Base-by-base conservation (phyloP, 2,888 invertebrate genomes). In the Pseudanteris insignis region DNA sequence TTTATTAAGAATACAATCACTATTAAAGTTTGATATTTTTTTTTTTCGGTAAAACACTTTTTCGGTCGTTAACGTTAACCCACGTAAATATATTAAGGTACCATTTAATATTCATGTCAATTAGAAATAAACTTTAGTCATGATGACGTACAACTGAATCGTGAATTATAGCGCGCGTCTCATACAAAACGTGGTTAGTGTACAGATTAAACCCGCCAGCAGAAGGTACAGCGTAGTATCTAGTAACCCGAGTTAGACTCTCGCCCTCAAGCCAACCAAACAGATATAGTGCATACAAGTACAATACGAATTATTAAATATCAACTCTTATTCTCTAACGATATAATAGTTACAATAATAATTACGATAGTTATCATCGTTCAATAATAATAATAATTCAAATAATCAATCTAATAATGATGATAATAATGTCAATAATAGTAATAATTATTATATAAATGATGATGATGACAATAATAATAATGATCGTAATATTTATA, bases 241-340 rank as follows among this genome's bases (percentile, higher is more conserved):
- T 78, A 78, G 75, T 79, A 79, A 79, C 79, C 77, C 79, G 79
- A 78, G 78, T 79, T 79, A 79, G 78, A 79, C 79, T 79, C 79
- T 79, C 79, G 73, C 79, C 79, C 78, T 77, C 79, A 77, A 77
- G 78, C 79, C 79, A 79, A 78, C 76, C 78, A 78, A 79, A 79
- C 79, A 79, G 76, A 78, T 78, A 79, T 78, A 79, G 75, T 76
- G 76, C 78, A 75, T 79, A 79, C 78, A 74, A 78, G 75, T 78
- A 79, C 77, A 76, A 74, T 78, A 78, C 76, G 74, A 79, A 78
- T 78, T 71, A 78, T 78, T 75, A 77, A 79, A 78, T 78, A 78
- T 79, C 78, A 79, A 79, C 78, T 77, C 75, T 78, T 77, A 79
- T 71, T 71, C 64, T 74, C 78, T 78, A 76, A 77, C 74, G 77